phyloP scores from a whole-genome alignment of 2,797 vertebrate genomes.

The Phylloscopus collybita region DNA sequence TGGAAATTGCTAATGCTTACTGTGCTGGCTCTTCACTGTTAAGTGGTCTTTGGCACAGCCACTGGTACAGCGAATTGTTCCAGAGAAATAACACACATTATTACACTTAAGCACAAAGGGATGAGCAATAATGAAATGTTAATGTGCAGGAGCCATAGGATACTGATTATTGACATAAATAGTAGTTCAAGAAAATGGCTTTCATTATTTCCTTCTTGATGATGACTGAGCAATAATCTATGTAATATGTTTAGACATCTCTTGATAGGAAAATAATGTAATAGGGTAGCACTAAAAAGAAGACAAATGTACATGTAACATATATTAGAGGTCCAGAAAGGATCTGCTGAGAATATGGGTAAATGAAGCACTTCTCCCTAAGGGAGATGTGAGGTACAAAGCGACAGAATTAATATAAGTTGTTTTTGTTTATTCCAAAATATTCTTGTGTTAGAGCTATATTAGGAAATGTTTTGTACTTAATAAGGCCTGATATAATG shows the following conservation, averaged over 20 bases:
- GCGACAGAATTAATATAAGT: background rate
- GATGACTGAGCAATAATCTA: background rate
- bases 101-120: conserved; percentile 7
- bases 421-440: background rate
- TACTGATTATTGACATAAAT: conserved; percentile 1
- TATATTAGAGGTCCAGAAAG: background rate
- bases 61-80: background rate
- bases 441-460: background rate
- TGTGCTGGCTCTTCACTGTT: background rate
- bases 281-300: background rate
- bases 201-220: background rate
- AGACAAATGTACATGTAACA: background rate
- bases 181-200: background rate
- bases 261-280: background rate
- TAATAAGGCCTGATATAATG: background rate
- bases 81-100: conserved; percentile 32
- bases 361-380: background rate
- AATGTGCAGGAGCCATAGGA: background rate
- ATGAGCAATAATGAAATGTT: conserved; percentile 19
- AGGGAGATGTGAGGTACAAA: background rate
- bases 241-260: background rate
- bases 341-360: background rate
- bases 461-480: background rate
- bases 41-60: background rate
- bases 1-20: background rate